A percentile compares a stretch with the other conserved stretches of the same genome.
Evolutionary conservation across 2,888 invertebrate genomes (phyloP).

Genomic region (Drosophila austrosaltans): DNA sequence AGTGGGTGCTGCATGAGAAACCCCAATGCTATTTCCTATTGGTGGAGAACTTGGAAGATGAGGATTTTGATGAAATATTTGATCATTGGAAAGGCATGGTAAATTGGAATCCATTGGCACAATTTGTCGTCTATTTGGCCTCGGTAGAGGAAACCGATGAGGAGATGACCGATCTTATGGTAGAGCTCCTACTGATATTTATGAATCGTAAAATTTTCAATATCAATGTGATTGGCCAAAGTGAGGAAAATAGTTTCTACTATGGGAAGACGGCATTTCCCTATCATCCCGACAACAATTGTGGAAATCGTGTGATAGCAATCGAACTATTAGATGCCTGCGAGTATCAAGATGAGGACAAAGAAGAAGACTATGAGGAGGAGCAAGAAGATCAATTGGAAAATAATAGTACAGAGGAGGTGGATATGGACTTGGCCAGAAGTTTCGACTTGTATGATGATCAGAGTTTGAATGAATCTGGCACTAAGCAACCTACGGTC

Average conservation of each 20-base stretch:
- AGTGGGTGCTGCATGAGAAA: slow-evolving; percentile 67
- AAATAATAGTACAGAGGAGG: slow-evolving; percentile 4
- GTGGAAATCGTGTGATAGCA: slow-evolving; percentile 78
- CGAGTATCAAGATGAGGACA: slow-evolving; percentile 51
- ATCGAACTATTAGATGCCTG: slow-evolving; percentile 78
- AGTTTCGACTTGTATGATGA: not conserved
- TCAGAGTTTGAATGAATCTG: not conserved
- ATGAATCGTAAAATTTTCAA: slow-evolving; percentile 80
- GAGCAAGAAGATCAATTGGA: slow-evolving; percentile 15
- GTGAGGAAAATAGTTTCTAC: slow-evolving; percentile 67
- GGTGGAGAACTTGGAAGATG: slow-evolving; percentile 74
- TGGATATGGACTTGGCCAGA: slow-evolving; percentile 11
- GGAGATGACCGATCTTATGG: slow-evolving; percentile 79
- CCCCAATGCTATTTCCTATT: slow-evolving; percentile 82
- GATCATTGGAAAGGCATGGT: slow-evolving; percentile 73
- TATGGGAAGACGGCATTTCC: slow-evolving; percentile 81
- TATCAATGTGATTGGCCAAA: slow-evolving; percentile 80
- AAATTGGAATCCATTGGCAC: slow-evolving; percentile 83
- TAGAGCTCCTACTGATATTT: slow-evolving; percentile 74
- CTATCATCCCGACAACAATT: slow-evolving; percentile 81
- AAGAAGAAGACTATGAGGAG: slow-evolving; percentile 38
- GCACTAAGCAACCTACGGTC: slow-evolving; percentile 25
- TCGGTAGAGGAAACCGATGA: slow-evolving; percentile 74
- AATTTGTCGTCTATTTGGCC: slow-evolving; percentile 80
- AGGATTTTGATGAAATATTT: slow-evolving; percentile 77